Evolutionary conservation across 2,888 invertebrate genomes (phyloP).

Genomic region (Zaprionus obscuricornis): DNA sequence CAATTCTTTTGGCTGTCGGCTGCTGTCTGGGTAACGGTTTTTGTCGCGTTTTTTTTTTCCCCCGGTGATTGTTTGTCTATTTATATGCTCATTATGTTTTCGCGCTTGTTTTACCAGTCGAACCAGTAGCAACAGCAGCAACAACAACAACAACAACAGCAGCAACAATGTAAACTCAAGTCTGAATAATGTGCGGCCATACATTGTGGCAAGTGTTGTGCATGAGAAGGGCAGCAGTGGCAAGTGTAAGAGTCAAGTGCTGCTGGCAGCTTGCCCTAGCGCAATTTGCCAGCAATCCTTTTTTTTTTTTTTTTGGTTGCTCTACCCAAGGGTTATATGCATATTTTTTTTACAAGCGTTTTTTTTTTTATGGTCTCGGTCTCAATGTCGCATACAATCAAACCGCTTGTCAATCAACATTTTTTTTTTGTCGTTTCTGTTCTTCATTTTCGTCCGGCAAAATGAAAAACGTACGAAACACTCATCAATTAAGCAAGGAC

Average conservation of each 20-base stretch:
- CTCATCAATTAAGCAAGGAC: conserved; percentile 59
- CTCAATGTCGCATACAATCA: conserved; percentile 45
- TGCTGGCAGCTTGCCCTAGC: too few species aligned
- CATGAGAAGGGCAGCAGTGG: neutral
- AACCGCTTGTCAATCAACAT: conserved; percentile 67
- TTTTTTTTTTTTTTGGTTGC: too few species aligned
- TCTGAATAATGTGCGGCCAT: conserved; percentile 71
- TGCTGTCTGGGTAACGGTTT: conserved; percentile 34
- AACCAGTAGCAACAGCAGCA: conserved; percentile 28
- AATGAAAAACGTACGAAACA: too few species aligned
- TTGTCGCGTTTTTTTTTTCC: conserved; percentile 30
- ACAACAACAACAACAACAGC: conserved; percentile 7
- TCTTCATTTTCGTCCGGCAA: too few species aligned
- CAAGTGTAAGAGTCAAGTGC: conserved; percentile 12
- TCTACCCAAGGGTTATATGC: conserved; percentile 27
- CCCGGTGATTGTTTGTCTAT: conserved; percentile 68
- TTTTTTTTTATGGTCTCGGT: conserved; percentile 15
- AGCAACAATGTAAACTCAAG: conserved; percentile 20
- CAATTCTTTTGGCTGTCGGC: conserved; percentile 6
- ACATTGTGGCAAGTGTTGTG: conserved; percentile 50
- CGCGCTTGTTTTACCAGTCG: conserved; percentile 73
- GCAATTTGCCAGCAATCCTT: conserved; percentile 32
- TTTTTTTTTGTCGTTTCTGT: conserved; percentile 7
- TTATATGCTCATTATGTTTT: conserved; percentile 76
- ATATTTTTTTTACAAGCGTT: neutral